These are phyloP conservation scores for Drosophila nigricruria DNA, from an alignment of 2,888 invertebrate genomes.

Conservation along the genomic window DNA sequence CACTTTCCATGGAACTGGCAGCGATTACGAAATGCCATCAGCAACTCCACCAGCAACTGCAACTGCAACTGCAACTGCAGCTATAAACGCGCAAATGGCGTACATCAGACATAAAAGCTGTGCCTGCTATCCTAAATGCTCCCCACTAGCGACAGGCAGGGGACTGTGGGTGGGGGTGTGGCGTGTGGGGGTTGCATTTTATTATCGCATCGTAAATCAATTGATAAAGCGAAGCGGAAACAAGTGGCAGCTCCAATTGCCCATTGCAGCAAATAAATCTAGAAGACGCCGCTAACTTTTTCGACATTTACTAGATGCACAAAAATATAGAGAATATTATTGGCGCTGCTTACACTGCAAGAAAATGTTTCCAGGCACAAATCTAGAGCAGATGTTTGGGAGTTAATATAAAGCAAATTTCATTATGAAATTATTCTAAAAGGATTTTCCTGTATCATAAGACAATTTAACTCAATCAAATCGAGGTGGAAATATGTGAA, in stretches of 20 bases:
- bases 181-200: constrained; percentile 31
- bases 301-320: constrained; percentile 62
- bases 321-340: constrained; percentile 15
- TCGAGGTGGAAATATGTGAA: no score
- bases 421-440: no score
- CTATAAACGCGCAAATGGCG: constrained; percentile 65
- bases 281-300: constrained; percentile 49
- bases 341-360: constrained; percentile 18
- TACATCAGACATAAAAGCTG: constrained; percentile 58
- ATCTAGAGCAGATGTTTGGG: no score
- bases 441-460: no score
- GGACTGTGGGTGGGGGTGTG: neutral
- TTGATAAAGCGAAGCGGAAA: constrained; percentile 82
- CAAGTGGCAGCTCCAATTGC: constrained; percentile 80
- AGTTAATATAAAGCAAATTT: no score
- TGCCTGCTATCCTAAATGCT: constrained; percentile 32
- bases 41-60: constrained; percentile 5
- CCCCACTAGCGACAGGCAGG: neutral
- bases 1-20: constrained; percentile 80
- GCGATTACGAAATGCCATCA: constrained; percentile 76
- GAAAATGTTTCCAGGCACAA: neutral
- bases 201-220: constrained; percentile 78
- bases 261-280: constrained; percentile 70
- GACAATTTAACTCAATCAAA: no score
- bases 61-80: constrained; percentile 28